Percentiles rank a stretch among this genome's conserved stretches.
Evolutionary conservation across 2,113 vertebrate species (phyloP).

Genomic region (Mirounga angustirostris): DNA sequence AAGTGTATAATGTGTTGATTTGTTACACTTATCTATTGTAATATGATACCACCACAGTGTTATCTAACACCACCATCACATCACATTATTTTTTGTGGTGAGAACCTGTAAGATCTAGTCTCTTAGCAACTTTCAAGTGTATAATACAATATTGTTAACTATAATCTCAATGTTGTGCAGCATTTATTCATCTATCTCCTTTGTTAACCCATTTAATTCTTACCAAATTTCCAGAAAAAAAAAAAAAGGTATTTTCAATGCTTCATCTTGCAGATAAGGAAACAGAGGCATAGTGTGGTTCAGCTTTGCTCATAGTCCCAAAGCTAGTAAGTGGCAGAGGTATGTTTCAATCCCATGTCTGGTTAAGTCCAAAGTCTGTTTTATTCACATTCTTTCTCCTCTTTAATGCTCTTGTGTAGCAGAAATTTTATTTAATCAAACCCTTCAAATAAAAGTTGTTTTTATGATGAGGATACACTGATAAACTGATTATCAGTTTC

Average conservation of each 20-base stretch:
- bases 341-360: background rate
- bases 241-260: background rate
- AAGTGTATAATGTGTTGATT: background rate
- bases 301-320: background rate
- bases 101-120: background rate
- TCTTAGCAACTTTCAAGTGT: background rate
- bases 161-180: background rate
- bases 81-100: background rate
- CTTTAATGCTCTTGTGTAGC: background rate
- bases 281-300: background rate
- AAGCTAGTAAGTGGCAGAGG: background rate
- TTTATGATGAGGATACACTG: background rate
- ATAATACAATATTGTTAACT: background rate
- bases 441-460: background rate
- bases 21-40: background rate
- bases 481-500: background rate
- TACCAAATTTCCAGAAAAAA: background rate
- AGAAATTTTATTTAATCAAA: background rate
- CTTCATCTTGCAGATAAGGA: background rate
- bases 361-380: background rate
- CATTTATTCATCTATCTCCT: background rate
- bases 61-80: background rate
- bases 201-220: background rate
- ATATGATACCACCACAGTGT: background rate
- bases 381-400: background rate